Evolutionary conservation across 2,797 vertebrate genomes (phyloP).

Genomic region (Rhinella marina): DNA sequence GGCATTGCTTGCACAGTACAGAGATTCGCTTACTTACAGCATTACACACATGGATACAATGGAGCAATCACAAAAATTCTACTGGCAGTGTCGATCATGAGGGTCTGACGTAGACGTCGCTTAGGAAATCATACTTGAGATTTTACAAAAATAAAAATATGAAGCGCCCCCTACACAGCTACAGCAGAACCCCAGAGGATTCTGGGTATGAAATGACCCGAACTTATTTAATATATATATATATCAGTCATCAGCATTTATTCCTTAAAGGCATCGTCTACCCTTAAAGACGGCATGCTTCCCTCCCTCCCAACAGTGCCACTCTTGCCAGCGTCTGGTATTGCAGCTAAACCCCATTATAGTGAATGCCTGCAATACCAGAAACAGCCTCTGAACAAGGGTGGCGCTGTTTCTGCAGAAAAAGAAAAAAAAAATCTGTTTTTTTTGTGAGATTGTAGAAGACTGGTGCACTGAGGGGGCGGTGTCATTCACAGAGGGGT

Average conservation of each 20-base stretch:
- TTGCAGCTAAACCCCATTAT: too few species aligned
- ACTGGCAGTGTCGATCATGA: background rate
- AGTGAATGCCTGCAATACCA: background rate
- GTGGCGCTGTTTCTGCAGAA: background rate
- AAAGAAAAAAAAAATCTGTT: too few species aligned
- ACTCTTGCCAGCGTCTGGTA: too few species aligned
- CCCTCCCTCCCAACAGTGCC: too few species aligned
- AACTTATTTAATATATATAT: background rate
- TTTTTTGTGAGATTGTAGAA: background rate
- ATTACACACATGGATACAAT: background rate
- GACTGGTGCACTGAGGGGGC: background rate
- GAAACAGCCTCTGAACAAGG: background rate
- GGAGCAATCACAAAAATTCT: conserved; percentile 4
- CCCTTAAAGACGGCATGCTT: too few species aligned
- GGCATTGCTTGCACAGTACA: background rate
- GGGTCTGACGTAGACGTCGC: background rate
- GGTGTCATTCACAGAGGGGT: background rate
- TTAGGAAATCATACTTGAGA: background rate
- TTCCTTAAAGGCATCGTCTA: too few species aligned
- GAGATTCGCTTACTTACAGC: background rate
- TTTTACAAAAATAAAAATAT: background rate
- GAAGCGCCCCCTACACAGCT: background rate
- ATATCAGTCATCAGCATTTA: too few species aligned
- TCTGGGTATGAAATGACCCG: background rate
- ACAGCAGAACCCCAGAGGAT: background rate